Base-by-base conservation (phyloP, 1,140 invertebrate genomes). In the Eueides isabella region DNA sequence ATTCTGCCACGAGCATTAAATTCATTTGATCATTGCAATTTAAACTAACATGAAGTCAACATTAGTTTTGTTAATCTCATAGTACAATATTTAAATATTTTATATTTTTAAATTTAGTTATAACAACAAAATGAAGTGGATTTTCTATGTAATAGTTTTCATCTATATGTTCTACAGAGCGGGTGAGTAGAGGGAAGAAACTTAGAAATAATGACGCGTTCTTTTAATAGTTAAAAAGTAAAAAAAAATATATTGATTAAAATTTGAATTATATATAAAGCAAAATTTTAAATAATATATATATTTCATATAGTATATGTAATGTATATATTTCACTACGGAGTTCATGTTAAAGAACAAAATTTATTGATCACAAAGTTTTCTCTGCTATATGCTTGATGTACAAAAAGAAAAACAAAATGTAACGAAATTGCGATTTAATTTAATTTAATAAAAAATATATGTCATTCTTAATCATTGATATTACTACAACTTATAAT, bases 151-250 rank as follows among this genome's bases (percentile, higher is more conserved):
- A 64, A 78, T 87, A 26, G 84, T 88, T 68, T 82, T 90, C 16
- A 66, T 88, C 67, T 88, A 87, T 63, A 84, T 89, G 83, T 83
- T 80, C 62, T 87, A 87, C 63, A 85, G 82, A 79, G 72, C 85
- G 79, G 87, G 87, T 89, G 81, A 55, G 41, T 44, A 19, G 19
- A 26, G 2, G 4, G 19, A 26, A 23, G 2, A 44, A 44, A 44
- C 19, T 19, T 16, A 14, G 7, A 5, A 38, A 44, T 44, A 2
- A 19, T 19, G n/a, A 41, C 38, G 4, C 12, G 11, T 41, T 41
- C 2, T 41, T 41, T 41, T 41, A 41, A 41, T 31, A 31, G 31
- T 31, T 31, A 5, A 31, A 31, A 5, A 5, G 3, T 31, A 31
- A 7, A n/a, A n/a, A n/a, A n/a, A n/a, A n/a, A n/a, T n/a, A n/a